Evolutionary conservation across 2,797 vertebrate species (phyloP).

Genomic region (Urosaurus nigricauda): DNA sequence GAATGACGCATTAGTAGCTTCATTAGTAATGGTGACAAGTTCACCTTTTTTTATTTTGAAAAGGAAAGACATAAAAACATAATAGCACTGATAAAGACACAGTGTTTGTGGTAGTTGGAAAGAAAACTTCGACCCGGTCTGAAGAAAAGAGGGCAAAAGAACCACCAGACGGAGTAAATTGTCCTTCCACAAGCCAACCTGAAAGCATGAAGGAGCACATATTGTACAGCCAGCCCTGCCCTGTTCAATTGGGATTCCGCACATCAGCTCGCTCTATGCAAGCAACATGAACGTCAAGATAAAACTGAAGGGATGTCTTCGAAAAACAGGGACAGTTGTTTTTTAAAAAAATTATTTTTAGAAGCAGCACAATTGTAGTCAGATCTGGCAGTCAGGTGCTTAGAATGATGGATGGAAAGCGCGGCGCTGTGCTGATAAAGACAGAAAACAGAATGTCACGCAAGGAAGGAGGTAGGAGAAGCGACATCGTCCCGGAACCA

Average conservation of each 20-base stretch:
- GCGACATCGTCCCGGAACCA: background rate
- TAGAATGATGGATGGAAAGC: conserved; percentile 33
- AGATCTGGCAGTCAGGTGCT: conserved; percentile 30
- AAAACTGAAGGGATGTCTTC: conserved; percentile 56
- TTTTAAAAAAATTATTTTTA: conserved; percentile 37
- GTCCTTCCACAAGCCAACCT: background rate
- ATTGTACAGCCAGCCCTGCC: background rate
- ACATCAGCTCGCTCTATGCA: conserved; percentile 38
- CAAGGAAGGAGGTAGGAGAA: background rate
- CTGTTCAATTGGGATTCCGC: conserved; percentile 28
- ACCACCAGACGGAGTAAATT: background rate
- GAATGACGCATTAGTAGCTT: conserved; percentile 24
- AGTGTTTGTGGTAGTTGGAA: too few relatives aligned
- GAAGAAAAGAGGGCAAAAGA: background rate
- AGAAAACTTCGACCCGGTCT: background rate
- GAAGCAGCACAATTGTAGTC: background rate
- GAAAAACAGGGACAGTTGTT: conserved; percentile 45
- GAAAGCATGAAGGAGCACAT: background rate
- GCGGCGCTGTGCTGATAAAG: conserved; percentile 43
- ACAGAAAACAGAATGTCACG: conserved; percentile 43
- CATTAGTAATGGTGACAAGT: background rate
- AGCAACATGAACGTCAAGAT: conserved; percentile 55
- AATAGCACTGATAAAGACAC: too few relatives aligned
- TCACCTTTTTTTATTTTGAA: background rate
- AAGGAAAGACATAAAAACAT: background rate